Percentiles rank a stretch among this genome's conserved stretches.
Evolutionary conservation across 2,113 vertebrate genomes (phyloP).

Genomic region (Calyptommatus sinebrachiatus): DNA sequence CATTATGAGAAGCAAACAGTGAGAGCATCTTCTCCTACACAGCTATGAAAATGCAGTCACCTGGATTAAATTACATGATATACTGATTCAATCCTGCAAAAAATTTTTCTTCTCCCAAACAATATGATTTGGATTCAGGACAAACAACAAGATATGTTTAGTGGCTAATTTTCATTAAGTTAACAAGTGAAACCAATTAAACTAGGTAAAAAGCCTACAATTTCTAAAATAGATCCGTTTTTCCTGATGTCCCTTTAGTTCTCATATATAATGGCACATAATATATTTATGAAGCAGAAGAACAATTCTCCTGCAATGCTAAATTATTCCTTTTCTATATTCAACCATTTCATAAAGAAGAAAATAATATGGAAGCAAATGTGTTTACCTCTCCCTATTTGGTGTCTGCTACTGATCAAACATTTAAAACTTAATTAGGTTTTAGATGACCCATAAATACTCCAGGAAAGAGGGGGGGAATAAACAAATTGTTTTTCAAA

Average conservation of each 20-base stretch:
- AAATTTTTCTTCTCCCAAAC: too few relatives aligned
- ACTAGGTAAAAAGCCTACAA: neutral
- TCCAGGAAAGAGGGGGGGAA: slow-evolving; percentile 8
- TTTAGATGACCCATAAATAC: slow-evolving; percentile 49
- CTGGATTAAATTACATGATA: too few relatives aligned
- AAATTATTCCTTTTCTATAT: neutral
- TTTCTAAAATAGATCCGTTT: slow-evolving; percentile 21
- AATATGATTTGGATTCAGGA: neutral
- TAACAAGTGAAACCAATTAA: slow-evolving; percentile 40
- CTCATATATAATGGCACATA: neutral
- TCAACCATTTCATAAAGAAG: slow-evolving; percentile 27
- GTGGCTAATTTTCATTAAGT: slow-evolving; percentile 9
- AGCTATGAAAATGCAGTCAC: too few relatives aligned
- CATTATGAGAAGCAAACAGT: too few relatives aligned
- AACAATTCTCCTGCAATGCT: neutral
- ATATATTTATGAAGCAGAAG: slow-evolving; percentile 23
- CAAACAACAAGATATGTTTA: slow-evolving; percentile 2
- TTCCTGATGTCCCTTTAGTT: neutral
- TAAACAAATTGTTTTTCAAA: slow-evolving; percentile 43
- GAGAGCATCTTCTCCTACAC: too few relatives aligned
- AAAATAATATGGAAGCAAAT: slow-evolving; percentile 4
- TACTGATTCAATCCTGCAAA: too few relatives aligned
- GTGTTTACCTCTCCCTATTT: neutral
- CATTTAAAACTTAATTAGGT: slow-evolving; percentile 41
- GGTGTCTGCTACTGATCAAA: slow-evolving; percentile 34